Evolutionary conservation across 1,140 invertebrate species (phyloP).

Genomic region (Danaus plexippus): DNA sequence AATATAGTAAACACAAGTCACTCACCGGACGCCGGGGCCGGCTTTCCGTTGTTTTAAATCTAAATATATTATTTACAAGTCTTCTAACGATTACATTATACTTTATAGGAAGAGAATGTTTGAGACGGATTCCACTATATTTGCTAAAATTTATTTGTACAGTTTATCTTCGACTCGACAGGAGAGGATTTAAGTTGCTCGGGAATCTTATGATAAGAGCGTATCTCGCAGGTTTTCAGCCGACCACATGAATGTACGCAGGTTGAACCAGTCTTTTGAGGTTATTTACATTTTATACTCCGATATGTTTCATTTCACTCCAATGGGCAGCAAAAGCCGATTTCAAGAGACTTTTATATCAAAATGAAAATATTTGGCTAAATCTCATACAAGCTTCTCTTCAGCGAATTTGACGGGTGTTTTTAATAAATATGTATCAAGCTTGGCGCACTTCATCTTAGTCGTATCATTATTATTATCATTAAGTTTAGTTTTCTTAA

Average conservation of each 20-base stretch:
- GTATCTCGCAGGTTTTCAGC: conserved; percentile 11
- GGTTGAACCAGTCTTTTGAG: conserved; percentile 44
- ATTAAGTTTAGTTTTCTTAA: conserved; percentile 34
- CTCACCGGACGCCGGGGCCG: too few species aligned
- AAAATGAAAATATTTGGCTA: conserved; percentile 44
- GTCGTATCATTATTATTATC: conserved; percentile 48
- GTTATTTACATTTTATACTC: conserved; percentile 50
- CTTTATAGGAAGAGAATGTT: conserved; percentile 32
- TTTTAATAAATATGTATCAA: conserved; percentile 36
- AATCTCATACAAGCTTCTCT: conserved; percentile 67
- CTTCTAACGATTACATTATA: conserved; percentile 7
- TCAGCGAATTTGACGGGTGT: conserved; percentile 59
- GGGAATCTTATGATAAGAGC: conserved; percentile 24
- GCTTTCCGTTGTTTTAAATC: background rate
- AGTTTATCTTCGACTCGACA: conserved; percentile 12
- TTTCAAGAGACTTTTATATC: conserved; percentile 41
- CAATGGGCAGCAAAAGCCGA: conserved; percentile 35
- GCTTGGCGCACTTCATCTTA: conserved; percentile 26
- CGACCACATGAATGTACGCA: conserved; percentile 22
- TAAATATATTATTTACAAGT: conserved; percentile 13
- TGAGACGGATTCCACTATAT: conserved; percentile 52
- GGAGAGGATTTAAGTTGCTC: conserved; percentile 9
- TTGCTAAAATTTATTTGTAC: conserved; percentile 20
- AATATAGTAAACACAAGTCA: too few species aligned
- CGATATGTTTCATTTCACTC: conserved; percentile 57